Evolutionary conservation across 2,888 invertebrate species (phyloP).

Genomic region (Bembecia ichneumoniformis): DNA sequence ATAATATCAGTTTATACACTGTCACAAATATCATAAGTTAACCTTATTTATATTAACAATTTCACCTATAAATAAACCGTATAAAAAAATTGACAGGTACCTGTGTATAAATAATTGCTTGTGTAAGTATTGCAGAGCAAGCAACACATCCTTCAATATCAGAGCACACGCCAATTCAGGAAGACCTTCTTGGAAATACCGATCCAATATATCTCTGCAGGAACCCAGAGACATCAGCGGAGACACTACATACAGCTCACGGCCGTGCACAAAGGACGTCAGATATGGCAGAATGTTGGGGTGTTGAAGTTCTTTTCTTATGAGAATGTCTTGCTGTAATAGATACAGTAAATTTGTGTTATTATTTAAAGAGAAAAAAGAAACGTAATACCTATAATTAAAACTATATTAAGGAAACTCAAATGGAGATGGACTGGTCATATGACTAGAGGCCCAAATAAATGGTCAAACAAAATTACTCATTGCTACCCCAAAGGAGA

Average conservation of each 20-base stretch:
- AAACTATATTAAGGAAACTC: too few species aligned
- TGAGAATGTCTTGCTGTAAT: slow-evolving; percentile 83
- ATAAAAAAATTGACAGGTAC: slow-evolving; percentile 37
- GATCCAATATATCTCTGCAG: slow-evolving; percentile 82
- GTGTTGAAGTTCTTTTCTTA: slow-evolving; percentile 84
- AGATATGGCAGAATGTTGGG: slow-evolving; percentile 82
- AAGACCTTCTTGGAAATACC: slow-evolving; percentile 83
- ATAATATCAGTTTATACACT: too few species aligned
- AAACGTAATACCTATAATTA: too few species aligned
- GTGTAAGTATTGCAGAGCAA: slow-evolving; percentile 88
- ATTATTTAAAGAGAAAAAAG: too few species aligned
- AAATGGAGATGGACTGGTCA: too few species aligned
- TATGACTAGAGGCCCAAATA: too few species aligned
- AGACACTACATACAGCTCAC: slow-evolving; percentile 83
- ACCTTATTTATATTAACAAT: too few species aligned
- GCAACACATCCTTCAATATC: slow-evolving; percentile 83
- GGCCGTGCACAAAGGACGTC: slow-evolving; percentile 83
- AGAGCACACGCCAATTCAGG: slow-evolving; percentile 86
- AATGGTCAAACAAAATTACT: too few species aligned
- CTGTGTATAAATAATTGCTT: slow-evolving; percentile 88
- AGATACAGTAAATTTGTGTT: slow-evolving; percentile 4
- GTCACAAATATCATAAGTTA: too few species aligned
- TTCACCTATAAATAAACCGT: too few species aligned
- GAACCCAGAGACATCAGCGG: slow-evolving; percentile 90
- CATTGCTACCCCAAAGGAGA: too few species aligned